A percentile compares a stretch with the other conserved stretches of the same genome.
phyloP scores from a whole-genome alignment of 1,140 invertebrate species.

The Wasmannia auropunctata region DNA sequence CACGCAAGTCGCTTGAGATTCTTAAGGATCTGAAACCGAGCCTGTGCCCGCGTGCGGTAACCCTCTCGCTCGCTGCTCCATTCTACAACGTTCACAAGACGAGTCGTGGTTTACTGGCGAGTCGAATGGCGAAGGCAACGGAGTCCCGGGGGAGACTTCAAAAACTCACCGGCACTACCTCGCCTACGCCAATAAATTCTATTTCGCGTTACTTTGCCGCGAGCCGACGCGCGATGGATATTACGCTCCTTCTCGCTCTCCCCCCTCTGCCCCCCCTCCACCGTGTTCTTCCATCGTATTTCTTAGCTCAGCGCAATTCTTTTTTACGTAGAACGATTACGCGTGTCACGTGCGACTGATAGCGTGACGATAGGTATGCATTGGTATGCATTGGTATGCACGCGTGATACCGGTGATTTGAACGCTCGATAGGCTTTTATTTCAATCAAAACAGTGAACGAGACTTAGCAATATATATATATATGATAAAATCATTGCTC shows the following conservation, averaged over 20 bases:
- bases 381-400: no score
- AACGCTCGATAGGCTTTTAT: constrained; percentile 9
- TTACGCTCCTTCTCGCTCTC: constrained; percentile 16
- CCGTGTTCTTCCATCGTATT: neutral
- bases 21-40: neutral
- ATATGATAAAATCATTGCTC: neutral
- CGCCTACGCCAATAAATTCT: constrained; percentile 68
- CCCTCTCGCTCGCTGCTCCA: constrained; percentile 13
- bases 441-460: neutral
- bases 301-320: neutral
- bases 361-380: neutral
- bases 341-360: neutral
- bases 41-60: neutral
- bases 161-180: constrained; percentile 68
- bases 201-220: constrained; percentile 63
- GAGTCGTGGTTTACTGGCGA: constrained; percentile 78
- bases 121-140: constrained; percentile 78
- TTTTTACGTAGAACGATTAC: neutral
- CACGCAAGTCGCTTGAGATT: neutral
- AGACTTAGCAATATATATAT: no score
- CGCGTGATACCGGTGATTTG: constrained; percentile 22
- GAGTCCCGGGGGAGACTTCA: constrained; percentile 63
- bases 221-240: constrained; percentile 60
- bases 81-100: constrained; percentile 60
- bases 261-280: no score